Conservation (phyloP, 2,113 vertebrate species). For the Climacteris rufus region DNA sequence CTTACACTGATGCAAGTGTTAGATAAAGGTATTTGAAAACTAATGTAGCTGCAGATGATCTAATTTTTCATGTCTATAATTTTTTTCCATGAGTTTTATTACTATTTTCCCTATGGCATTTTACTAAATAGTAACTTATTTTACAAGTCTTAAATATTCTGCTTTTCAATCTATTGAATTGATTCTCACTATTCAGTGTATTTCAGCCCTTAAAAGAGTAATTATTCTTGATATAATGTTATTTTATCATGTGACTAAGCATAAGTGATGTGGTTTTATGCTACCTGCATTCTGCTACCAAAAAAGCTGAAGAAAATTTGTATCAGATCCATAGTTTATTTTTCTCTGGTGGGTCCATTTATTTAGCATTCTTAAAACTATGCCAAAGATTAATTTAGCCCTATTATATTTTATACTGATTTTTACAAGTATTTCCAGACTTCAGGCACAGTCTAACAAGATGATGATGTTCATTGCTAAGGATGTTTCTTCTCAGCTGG, state of each 20-base stretch:
- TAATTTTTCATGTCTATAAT: background rate
- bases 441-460: background rate
- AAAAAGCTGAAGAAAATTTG: background rate
- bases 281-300: background rate
- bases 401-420: background rate
- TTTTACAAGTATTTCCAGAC: slow-evolving; percentile 14
- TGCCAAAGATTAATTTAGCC: background rate
- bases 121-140: background rate
- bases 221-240: background rate
- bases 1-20: background rate
- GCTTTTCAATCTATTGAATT: background rate
- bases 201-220: background rate
- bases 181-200: background rate
- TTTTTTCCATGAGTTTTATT: background rate
- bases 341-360: background rate
- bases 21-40: background rate
- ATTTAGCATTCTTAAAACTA: background rate
- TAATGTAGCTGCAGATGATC: background rate
- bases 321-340: background rate
- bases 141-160: background rate
- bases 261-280: background rate
- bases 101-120: background rate
- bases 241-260: background rate
- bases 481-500: background rate
- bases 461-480: background rate